A percentile compares a stretch with the other conserved stretches of the same genome.
Evolutionary conservation across 2,113 vertebrate species (phyloP).

Genomic region (Herpetotheres cachinnans): DNA sequence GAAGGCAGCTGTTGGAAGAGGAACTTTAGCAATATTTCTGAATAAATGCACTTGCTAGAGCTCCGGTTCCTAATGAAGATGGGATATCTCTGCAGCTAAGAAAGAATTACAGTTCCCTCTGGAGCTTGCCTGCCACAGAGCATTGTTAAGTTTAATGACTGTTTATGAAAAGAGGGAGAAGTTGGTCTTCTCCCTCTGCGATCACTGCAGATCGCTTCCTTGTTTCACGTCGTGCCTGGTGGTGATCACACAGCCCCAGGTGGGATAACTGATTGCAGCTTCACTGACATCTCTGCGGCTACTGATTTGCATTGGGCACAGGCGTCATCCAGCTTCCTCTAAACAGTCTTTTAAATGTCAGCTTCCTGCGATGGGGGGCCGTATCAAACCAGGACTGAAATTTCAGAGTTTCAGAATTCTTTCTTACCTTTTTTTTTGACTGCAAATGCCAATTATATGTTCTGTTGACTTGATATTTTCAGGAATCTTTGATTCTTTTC

Average conservation of each 20-base stretch:
- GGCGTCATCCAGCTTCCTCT: neutral
- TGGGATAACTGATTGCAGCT: neutral
- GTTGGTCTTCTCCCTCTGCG: neutral
- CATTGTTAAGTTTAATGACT: neutral
- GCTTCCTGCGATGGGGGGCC: neutral
- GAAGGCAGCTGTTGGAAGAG: constrained; percentile 9
- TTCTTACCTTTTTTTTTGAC: neutral
- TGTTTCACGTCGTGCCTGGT: neutral
- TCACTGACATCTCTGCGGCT: neutral
- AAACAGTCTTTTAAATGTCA: neutral
- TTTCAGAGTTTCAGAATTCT: neutral
- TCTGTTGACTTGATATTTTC: neutral
- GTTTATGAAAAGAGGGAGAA: neutral
- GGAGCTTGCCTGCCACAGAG: neutral
- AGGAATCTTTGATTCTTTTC: neutral
- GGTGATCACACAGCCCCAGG: neutral
- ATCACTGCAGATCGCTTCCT: neutral
- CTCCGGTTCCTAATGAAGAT: neutral
- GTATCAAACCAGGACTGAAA: neutral
- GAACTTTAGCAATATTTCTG: neutral
- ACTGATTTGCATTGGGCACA: neutral
- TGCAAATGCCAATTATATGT: neutral
- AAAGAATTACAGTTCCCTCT: neutral
- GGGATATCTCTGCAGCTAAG: neutral
- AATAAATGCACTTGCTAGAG: neutral